A percentile compares a stretch with the other conserved stretches of the same genome.
Conservation (phyloP, 2,888 invertebrate species). For the Criorhina ranunculi region DNA sequence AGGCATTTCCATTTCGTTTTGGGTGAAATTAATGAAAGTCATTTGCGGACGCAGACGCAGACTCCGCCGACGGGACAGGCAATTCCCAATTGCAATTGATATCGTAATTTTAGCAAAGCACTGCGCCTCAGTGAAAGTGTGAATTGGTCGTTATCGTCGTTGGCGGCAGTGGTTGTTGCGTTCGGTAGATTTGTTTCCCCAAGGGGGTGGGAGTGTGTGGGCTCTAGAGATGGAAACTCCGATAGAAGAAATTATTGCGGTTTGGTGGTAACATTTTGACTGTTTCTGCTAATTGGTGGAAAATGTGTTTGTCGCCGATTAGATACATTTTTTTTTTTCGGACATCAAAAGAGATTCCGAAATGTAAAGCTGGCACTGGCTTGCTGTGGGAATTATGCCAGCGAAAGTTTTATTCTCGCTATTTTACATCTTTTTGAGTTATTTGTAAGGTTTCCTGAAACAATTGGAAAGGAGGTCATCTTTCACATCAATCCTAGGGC, state of each 20-base stretch:
- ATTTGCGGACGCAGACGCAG: constrained; percentile 51
- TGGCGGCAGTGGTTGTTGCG: constrained; percentile 50
- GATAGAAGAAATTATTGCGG: constrained; percentile 44
- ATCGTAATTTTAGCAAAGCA: constrained; percentile 64
- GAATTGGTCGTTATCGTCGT: constrained; percentile 67
- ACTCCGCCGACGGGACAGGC: not conserved
- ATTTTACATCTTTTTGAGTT: not conserved
- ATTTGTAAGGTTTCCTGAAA: not conserved
- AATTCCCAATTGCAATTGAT: constrained; percentile 71
- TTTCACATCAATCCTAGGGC: not conserved
- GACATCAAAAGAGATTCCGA: constrained; percentile 68
- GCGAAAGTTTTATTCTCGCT: constrained; percentile 30
- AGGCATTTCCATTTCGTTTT: constrained; percentile 73
- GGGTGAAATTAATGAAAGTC: constrained; percentile 75
- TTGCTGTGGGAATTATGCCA: constrained; percentile 39
- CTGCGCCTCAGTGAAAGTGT: constrained; percentile 68
- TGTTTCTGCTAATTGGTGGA: constrained; percentile 72
- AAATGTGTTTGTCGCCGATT: constrained; percentile 75
- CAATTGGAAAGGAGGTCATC: not conserved
- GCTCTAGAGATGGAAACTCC: constrained; percentile 47
- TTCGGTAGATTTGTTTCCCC: constrained; percentile 41
- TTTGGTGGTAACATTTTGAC: constrained; percentile 65
- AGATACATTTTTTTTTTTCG: constrained; percentile 55
- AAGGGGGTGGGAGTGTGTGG: constrained; percentile 32
- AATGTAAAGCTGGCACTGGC: constrained; percentile 42